phyloP scores from a whole-genome alignment of 2,113 vertebrate genomes.

The Speoplatyrhinus poulsoni region DNA sequence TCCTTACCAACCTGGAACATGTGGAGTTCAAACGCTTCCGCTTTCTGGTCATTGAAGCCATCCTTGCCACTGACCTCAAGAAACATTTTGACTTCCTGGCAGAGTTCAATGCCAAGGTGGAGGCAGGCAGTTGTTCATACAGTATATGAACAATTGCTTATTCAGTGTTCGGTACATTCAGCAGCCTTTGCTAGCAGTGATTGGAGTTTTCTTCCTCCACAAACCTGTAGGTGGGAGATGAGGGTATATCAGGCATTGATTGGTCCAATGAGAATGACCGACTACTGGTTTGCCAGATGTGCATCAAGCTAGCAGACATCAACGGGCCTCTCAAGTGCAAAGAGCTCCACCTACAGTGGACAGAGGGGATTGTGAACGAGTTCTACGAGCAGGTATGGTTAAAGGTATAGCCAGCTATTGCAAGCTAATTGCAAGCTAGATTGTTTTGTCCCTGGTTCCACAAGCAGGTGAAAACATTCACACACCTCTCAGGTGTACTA shows the following conservation, averaged over 20 bases:
- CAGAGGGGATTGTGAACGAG: constrained; percentile 96
- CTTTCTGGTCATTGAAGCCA: constrained; percentile 97
- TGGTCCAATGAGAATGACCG: constrained; percentile 97
- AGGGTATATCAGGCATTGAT: constrained; percentile 87
- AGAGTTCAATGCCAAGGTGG: constrained; percentile 96
- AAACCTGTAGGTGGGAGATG: constrained; percentile 87
- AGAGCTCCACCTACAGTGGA: constrained; percentile 96
- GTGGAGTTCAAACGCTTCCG: constrained; percentile 98
- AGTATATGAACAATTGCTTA: background rate
- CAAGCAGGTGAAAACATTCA: too few species aligned
- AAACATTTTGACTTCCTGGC: constrained; percentile 98
- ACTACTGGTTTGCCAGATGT: constrained; percentile 97
- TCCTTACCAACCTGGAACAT: constrained; percentile 90
- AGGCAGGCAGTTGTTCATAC: background rate
- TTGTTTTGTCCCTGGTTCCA: too few species aligned
- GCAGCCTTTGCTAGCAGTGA: background rate
- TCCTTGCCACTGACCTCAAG: constrained; percentile 97
- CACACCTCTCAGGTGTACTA: too few species aligned
- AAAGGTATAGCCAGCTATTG: background rate
- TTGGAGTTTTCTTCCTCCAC: background rate
- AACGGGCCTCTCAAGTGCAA: constrained; percentile 94
- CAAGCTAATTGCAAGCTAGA: too few species aligned
- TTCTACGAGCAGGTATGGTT: constrained; percentile 92
- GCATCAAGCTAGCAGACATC: constrained; percentile 97
- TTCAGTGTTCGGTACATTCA: too few species aligned